A percentile compares a stretch with the other conserved stretches of the same genome.
phyloP scores from a whole-genome alignment of 2,113 vertebrate species.

The Agapornis roseicollis region DNA sequence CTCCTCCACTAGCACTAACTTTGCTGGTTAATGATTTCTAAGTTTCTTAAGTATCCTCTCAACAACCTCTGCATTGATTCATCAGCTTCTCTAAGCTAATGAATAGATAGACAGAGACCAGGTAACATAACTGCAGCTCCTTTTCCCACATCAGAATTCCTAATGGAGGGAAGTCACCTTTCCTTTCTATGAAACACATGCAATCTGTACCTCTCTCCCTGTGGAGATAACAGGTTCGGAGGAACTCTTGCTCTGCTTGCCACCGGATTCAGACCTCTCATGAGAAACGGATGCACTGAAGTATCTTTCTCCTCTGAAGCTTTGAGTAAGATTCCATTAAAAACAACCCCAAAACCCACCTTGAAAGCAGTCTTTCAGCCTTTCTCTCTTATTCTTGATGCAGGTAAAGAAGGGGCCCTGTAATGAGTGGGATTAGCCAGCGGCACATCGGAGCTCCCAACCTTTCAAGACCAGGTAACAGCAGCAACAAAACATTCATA shows the following conservation, averaged over 20 bases:
- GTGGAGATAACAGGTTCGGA: not conserved
- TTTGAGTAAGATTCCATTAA: not conserved
- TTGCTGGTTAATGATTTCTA: not conserved
- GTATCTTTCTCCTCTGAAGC: not conserved
- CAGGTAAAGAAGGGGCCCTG: not conserved
- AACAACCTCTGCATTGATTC: not conserved
- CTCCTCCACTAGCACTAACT: not conserved
- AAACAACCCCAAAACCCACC: not conserved
- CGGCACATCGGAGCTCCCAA: not conserved
- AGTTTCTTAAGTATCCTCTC: not conserved
- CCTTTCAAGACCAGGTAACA: not conserved
- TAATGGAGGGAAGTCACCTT: not conserved
- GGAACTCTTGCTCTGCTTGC: not conserved
- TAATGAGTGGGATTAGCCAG: not conserved
- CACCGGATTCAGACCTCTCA: fast-evolving
- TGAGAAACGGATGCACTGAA: not conserved
- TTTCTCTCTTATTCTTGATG: not conserved
- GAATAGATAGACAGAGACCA: not conserved
- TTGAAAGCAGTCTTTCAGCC: not conserved
- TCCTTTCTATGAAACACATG: not conserved
- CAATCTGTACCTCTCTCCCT: not conserved
- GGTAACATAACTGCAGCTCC: not conserved
- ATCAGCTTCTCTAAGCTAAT: not conserved
- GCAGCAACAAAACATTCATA: not conserved
- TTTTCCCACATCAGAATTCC: not conserved